Percentiles rank a stretch among this genome's conserved stretches.
Conservation (phyloP, 2,797 vertebrate genomes). For the Mormyrops attenuatus region DNA sequence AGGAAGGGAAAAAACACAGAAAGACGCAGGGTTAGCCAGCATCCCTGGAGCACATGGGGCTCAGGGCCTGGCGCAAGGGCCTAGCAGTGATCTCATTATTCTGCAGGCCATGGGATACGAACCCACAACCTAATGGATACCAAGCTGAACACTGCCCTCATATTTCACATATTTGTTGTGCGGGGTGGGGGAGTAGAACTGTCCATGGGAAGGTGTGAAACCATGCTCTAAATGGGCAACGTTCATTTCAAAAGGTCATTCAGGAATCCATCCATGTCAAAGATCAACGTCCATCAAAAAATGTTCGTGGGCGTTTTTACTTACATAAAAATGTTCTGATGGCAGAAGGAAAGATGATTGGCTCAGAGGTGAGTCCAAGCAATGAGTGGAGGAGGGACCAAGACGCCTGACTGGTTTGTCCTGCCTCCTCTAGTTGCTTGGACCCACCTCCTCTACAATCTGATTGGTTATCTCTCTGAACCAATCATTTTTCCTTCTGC, state of each 20-base stretch:
- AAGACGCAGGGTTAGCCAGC: background rate
- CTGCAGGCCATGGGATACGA: background rate
- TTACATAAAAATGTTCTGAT: too few relatives aligned
- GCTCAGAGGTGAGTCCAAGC: too few relatives aligned
- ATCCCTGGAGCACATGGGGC: background rate
- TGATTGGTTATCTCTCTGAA: too few relatives aligned
- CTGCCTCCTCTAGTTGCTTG: too few relatives aligned
- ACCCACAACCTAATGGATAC: background rate
- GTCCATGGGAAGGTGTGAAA: background rate
- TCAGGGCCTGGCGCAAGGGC: background rate
- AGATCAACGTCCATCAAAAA: background rate
- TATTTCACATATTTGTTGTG: background rate
- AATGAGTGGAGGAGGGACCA: too few relatives aligned
- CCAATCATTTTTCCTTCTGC: too few relatives aligned
- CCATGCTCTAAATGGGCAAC: background rate
- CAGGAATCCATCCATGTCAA: background rate
- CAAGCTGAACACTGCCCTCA: background rate
- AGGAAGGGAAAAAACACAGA: background rate
- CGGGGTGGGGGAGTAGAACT: background rate
- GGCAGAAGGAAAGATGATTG: too few relatives aligned
- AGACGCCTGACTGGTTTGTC: too few relatives aligned
- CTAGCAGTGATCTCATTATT: background rate
- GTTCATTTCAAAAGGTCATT: background rate
- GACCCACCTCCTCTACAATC: too few relatives aligned
- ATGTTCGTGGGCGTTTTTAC: background rate